A percentile compares a stretch with the other conserved stretches of the same genome.
Conservation (phyloP, 2,888 invertebrate species). For the Dromius quadrimaculatus region DNA sequence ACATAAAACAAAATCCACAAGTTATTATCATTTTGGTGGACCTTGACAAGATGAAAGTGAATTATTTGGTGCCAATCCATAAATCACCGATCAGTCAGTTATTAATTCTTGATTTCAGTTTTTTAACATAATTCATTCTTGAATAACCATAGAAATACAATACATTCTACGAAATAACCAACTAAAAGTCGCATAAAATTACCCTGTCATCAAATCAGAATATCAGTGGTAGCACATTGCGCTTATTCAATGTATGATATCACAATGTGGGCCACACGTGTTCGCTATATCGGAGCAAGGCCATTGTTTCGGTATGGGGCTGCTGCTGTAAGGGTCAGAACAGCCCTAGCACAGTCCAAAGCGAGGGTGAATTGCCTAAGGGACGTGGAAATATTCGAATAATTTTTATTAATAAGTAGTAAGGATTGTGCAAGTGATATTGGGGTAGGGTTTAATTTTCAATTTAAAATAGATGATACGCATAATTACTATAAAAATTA, state of each 20-base stretch:
- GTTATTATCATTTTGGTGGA: no score
- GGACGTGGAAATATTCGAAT: conserved; percentile 17
- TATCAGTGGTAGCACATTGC: conserved; percentile 19
- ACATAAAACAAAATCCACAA: no score
- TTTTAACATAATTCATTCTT: no score
- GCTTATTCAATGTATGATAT: conserved; percentile 31
- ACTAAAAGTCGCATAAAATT: conserved; percentile 26
- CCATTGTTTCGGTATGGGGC: conserved; percentile 19
- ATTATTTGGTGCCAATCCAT: no score
- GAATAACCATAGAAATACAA: conserved; percentile 10
- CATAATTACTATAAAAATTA: no score
- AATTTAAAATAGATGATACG: no score
- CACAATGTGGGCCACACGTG: conserved; percentile 33
- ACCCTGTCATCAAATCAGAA: conserved; percentile 40
- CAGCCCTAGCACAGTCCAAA: conserved; percentile 1
- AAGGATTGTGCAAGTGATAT: not conserved
- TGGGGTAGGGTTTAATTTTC: not conserved
- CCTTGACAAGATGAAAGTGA: no score
- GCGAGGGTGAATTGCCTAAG: not conserved
- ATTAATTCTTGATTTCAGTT: no score
- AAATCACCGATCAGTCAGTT: no score
- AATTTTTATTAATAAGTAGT: conserved; percentile 25
- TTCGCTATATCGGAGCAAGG: conserved; percentile 3
- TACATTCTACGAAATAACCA: conserved; percentile 15
- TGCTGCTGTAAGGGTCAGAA: conserved; percentile 8